Evolutionary conservation across 1,140 invertebrate species (phyloP).

Genomic region (Drosophila subobscura): DNA sequence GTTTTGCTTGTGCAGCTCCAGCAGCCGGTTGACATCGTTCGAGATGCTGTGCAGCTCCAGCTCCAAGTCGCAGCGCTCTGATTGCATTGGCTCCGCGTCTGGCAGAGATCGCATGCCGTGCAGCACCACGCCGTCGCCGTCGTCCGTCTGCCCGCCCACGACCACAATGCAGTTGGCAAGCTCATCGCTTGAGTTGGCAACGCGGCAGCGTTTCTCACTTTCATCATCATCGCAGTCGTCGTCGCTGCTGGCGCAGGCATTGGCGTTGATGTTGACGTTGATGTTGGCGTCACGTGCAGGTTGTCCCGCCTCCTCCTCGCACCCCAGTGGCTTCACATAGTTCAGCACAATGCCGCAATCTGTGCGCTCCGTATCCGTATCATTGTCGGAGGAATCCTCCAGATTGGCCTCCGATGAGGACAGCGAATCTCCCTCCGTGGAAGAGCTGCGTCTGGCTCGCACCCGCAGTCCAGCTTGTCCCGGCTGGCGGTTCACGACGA

Average conservation of each 20-base stretch:
- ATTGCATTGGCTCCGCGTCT: slow-evolving; percentile 51
- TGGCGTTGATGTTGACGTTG: no score
- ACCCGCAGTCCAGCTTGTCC: slow-evolving; percentile 32
- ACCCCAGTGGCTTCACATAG: slow-evolving; percentile 80
- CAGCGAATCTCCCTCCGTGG: slow-evolving; percentile 86
- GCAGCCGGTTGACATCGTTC: slow-evolving; percentile 78
- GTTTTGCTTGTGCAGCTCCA: slow-evolving; percentile 76
- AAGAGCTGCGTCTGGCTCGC: slow-evolving; percentile 85
- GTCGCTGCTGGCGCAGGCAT: slow-evolving; percentile 17
- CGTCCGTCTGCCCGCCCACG: slow-evolving; percentile 75
- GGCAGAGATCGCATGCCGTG: slow-evolving; percentile 68
- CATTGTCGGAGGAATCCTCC: slow-evolving; percentile 85
- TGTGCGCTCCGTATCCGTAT: slow-evolving; percentile 84
- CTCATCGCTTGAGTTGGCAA: slow-evolving; percentile 79
- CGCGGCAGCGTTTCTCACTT: slow-evolving; percentile 71
- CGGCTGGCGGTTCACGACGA: slow-evolving; percentile 87
- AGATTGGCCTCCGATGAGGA: slow-evolving; percentile 84
- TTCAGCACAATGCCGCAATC: slow-evolving; percentile 84
- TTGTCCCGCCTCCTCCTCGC: slow-evolving; percentile 7
- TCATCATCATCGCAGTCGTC: slow-evolving; percentile 51
- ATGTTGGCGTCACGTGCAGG: slow-evolving; percentile 47
- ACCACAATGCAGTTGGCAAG: slow-evolving; percentile 82
- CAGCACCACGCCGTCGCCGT: slow-evolving; percentile 65
- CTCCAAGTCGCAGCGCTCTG: slow-evolving; percentile 57
- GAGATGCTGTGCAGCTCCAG: slow-evolving; percentile 78